phyloP scores from a whole-genome alignment of 2,888 invertebrate species.

The Cremastinae sp. region DNA sequence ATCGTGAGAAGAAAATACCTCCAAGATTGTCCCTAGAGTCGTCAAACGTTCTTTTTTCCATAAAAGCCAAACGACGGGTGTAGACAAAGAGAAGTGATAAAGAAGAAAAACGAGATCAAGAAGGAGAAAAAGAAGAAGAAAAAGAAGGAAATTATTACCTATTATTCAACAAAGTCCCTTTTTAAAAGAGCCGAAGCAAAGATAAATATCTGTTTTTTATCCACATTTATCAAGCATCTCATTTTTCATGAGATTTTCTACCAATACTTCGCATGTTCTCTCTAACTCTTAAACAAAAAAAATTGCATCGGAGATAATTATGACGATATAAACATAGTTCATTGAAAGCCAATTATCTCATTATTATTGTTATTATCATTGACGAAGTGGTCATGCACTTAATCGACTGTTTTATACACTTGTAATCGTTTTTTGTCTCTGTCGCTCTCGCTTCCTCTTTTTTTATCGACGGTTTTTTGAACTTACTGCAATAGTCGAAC shows the following conservation, averaged over 20 bases:
- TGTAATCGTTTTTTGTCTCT: constrained; percentile 16
- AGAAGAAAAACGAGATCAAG: background rate
- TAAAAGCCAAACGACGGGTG: too few relatives aligned
- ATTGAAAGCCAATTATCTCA: background rate
- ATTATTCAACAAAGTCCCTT: background rate
- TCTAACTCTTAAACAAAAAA: background rate
- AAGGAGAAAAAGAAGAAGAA: background rate
- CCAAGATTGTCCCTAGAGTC: too few relatives aligned
- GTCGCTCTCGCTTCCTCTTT: constrained; percentile 26
- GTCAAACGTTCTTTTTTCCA: background rate
- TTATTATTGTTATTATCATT: constrained; percentile 1
- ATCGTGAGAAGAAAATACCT: background rate
- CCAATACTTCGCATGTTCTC: background rate
- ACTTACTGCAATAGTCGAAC: constrained; percentile 97
- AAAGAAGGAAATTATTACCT: constrained; percentile 21
- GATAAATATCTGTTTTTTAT: background rate
- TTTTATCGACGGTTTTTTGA: constrained; percentile 25
- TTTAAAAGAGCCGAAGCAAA: constrained; percentile 3
- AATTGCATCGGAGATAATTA: background rate
- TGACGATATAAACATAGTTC: too few relatives aligned
- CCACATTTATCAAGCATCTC: constrained; percentile 6
- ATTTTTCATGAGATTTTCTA: constrained; percentile 3
- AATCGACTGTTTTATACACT: constrained; percentile 17
- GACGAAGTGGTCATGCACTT: constrained; percentile 26
- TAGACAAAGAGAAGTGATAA: background rate